phyloP scores from a whole-genome alignment of 1,140 invertebrate species.

The Meloidogyne hapla region DNA sequence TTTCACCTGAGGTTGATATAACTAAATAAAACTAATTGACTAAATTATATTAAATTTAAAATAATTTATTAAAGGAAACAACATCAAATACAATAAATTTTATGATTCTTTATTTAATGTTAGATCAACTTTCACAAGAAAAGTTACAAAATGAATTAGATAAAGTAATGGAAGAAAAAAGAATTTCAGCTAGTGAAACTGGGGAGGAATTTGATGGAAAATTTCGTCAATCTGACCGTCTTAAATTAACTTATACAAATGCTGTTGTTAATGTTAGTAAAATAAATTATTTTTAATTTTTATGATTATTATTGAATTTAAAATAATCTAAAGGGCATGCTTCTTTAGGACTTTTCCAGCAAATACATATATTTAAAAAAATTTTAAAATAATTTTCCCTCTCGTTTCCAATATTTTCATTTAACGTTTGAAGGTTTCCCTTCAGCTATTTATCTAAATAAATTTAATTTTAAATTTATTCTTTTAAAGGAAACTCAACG shows the following conservation, averaged over 20 bases:
- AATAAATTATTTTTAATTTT: no score
- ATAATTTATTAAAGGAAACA: slow-evolving; percentile 71
- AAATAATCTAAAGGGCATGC: no score
- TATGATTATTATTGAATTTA: no score
- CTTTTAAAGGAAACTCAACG: slow-evolving; percentile 35
- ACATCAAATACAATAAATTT: slow-evolving; percentile 80
- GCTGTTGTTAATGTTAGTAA: slow-evolving; percentile 29
- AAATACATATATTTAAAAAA: no score
- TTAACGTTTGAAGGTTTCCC: no score
- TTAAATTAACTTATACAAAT: slow-evolving; percentile 31
- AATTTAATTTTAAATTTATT: background rate
- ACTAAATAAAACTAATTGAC: background rate
- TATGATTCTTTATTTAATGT: slow-evolving; percentile 74
- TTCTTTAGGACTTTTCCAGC: no score
- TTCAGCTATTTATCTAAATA: background rate
- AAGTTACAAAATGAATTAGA: slow-evolving; percentile 44
- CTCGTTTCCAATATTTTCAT: no score
- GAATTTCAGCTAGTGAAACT: background rate
- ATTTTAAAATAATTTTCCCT: no score
- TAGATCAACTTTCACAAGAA: slow-evolving; percentile 28
- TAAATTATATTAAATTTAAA: background rate
- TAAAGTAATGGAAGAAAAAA: slow-evolving; percentile 28
- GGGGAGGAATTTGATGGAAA: slow-evolving; percentile 1
- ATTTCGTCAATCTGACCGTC: slow-evolving; percentile 20
- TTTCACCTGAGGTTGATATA: no score